A percentile compares a stretch with the other conserved stretches of the same genome.
phyloP scores from a whole-genome alignment of 2,797 vertebrate species.

The Arctocebus calabarensis region DNA sequence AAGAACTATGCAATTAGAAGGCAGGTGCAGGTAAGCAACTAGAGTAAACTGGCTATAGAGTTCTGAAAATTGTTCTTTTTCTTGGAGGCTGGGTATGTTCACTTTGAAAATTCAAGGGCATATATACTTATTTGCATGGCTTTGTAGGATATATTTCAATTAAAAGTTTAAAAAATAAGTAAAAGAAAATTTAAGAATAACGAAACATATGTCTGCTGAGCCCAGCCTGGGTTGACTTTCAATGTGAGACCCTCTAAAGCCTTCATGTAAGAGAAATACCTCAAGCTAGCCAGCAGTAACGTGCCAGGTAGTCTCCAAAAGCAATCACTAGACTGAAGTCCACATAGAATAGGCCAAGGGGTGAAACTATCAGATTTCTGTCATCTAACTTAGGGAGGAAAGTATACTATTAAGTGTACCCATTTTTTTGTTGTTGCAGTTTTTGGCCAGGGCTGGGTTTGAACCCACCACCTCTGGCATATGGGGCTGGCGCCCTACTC shows the following conservation, averaged over 20 bases:
- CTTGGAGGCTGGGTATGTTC: background rate
- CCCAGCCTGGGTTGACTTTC: background rate
- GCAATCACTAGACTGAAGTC: background rate
- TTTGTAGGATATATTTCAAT: background rate
- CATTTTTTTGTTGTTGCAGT: background rate
- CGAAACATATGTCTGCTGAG: background rate
- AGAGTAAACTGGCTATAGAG: background rate
- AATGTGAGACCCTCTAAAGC: background rate
- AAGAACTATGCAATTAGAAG: background rate
- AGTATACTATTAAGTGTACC: background rate
- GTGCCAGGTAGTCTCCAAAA: background rate
- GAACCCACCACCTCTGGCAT: too few relatives aligned
- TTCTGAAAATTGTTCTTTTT: conserved; percentile 22
- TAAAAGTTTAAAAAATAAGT: background rate
- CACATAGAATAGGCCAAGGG: background rate
- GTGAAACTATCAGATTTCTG: background rate
- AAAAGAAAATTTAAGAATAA: background rate
- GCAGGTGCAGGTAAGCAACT: background rate
- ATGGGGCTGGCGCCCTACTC: too few relatives aligned
- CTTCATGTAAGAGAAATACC: background rate
- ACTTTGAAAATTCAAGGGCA: conserved; percentile 7
- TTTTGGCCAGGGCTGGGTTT: too few relatives aligned
- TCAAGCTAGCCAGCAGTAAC: background rate
- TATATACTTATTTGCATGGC: background rate
- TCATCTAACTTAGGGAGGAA: background rate